Conservation (phyloP, 2,888 invertebrate genomes). For the Danaus chrysippus region DNA sequence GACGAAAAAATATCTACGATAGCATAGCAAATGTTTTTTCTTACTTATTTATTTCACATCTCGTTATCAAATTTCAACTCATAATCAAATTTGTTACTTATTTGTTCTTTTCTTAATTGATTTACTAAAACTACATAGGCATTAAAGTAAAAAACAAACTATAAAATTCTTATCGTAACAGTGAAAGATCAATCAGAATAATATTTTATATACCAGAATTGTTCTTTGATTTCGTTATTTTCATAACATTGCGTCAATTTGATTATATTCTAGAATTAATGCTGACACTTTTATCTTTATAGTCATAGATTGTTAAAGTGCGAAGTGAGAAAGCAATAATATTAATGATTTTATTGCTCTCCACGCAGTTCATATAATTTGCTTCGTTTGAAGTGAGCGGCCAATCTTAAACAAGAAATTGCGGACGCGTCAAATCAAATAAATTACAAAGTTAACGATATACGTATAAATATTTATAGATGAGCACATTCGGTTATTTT, state of each 20-base stretch:
- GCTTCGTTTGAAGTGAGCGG: constrained; percentile 47
- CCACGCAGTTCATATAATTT: constrained; percentile 26
- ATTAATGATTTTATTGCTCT: constrained; percentile 30
- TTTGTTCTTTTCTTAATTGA: no score
- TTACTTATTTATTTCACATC: background rate
- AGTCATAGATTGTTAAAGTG: constrained; percentile 25
- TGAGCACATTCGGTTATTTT: constrained; percentile 64
- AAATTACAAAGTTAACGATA: constrained; percentile 68
- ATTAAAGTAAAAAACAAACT: background rate
- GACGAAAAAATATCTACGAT: background rate
- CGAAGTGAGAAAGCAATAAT: constrained; percentile 27
- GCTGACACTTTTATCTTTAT: constrained; percentile 27
- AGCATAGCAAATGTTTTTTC: background rate
- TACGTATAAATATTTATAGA: constrained; percentile 66
- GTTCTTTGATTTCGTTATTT: constrained; percentile 17
- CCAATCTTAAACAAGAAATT: constrained; percentile 50
- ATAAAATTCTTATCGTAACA: background rate
- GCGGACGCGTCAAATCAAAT: constrained; percentile 62
- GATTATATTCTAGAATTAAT: constrained; percentile 19
- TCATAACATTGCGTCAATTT: constrained; percentile 11
- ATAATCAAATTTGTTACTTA: background rate
- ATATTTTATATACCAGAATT: background rate
- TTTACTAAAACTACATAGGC: no score
- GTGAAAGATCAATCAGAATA: background rate
- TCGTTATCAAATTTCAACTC: background rate